Percentiles rank a stretch among this genome's conserved stretches.
Conservation (phyloP, 2,797 vertebrate genomes). For the Anguilla pacifica region DNA sequence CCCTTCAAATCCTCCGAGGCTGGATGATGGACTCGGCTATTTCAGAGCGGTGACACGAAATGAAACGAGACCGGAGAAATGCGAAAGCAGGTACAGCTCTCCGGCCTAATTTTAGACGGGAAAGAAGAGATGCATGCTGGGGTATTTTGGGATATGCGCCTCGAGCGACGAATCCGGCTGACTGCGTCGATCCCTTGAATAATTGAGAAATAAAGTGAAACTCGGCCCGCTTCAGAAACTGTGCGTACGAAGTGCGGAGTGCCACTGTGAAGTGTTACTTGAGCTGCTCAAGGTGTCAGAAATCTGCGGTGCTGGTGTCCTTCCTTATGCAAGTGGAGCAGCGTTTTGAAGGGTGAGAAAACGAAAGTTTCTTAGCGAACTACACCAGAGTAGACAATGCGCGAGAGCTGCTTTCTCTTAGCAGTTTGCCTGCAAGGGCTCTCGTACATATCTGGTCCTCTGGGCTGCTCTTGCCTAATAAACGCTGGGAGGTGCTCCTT, state of each 20-base stretch:
- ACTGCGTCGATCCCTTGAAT: slow-evolving; percentile 8
- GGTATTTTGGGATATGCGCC: neutral
- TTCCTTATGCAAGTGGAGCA: neutral
- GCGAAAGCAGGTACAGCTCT: neutral
- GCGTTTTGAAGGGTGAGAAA: neutral
- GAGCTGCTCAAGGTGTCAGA: neutral
- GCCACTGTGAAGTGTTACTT: neutral
- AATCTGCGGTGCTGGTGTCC: neutral
- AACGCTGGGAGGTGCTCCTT: neutral
- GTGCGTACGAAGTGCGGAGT: neutral
- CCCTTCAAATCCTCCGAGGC: neutral
- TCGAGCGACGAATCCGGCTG: neutral
- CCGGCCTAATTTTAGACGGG: slow-evolving; percentile 9
- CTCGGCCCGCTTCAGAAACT: neutral
- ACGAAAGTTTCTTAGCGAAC: neutral
- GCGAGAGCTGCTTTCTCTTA: neutral
- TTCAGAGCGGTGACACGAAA: neutral
- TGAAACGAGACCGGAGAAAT: neutral
- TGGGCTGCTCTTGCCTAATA: neutral
- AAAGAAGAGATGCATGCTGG: neutral
- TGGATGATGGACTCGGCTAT: neutral
- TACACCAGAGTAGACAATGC: neutral
- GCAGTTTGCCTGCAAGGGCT: neutral
- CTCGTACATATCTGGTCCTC: neutral
- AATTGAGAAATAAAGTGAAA: slow-evolving; percentile 7